A percentile compares a stretch with the other conserved stretches of the same genome.
phyloP scores from a whole-genome alignment of 2,888 invertebrate genomes.

The Nephrotoma flavescens region DNA sequence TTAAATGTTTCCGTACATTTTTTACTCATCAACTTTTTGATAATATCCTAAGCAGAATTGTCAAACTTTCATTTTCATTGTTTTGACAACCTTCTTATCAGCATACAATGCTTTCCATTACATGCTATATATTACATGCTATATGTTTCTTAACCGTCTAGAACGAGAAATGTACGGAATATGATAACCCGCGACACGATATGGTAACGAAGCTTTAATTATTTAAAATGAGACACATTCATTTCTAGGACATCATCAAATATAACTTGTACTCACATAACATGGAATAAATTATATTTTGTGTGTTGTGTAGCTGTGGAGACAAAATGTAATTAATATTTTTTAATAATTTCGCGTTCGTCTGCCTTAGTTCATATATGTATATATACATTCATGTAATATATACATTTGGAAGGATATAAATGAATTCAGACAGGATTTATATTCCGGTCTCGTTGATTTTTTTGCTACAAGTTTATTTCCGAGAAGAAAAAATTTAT shows the following conservation, averaged over 20 bases:
- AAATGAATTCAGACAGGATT: too few species aligned
- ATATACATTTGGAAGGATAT: neutral
- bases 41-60: neutral
- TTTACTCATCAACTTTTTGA: neutral
- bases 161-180: too few species aligned
- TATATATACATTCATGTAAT: neutral
- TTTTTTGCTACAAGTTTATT: too few species aligned
- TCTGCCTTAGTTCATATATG: neutral
- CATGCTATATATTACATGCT: too few species aligned
- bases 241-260: neutral
- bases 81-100: neutral
- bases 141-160: too few species aligned
- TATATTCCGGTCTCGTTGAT: too few species aligned
- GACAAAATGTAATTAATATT: neutral
- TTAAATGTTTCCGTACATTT: neutral
- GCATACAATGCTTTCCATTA: neutral
- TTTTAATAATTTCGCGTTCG: neutral
- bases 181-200: too few species aligned
- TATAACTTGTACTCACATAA: neutral
- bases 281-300: neutral
- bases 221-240: neutral
- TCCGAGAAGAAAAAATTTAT: too few species aligned
- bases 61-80: neutral
- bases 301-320: neutral
- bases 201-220: neutral